Evolutionary conservation across 2,113 vertebrate species (phyloP).

Genomic region (Thamnophis sirtalis): DNA sequence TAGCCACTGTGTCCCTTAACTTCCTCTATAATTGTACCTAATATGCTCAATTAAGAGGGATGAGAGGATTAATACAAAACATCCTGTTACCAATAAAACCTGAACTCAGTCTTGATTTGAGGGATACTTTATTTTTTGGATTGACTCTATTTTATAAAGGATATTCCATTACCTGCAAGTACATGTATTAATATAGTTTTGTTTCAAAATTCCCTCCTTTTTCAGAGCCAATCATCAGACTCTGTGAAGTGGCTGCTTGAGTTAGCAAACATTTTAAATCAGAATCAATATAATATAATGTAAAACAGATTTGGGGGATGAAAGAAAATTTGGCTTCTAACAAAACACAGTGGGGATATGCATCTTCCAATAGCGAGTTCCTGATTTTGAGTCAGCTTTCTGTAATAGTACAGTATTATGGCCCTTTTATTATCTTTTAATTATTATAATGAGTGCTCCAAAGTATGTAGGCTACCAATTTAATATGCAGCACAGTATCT

Average conservation of each 20-base stretch:
- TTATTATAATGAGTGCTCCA: conserved; percentile 4
- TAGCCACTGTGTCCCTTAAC: no score
- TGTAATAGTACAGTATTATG: background rate
- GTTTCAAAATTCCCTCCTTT: background rate
- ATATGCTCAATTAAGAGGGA: background rate
- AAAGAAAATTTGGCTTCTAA: background rate
- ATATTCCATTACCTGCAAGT: background rate
- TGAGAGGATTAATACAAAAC: background rate
- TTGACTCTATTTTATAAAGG: background rate
- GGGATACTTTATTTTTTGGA: background rate
- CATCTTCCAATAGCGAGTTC: background rate
- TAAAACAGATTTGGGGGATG: background rate
- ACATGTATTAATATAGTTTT: background rate
- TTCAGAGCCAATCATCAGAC: background rate
- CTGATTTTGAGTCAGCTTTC: background rate
- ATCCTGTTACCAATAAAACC: background rate
- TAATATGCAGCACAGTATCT: conserved; percentile 45
- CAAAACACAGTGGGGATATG: conserved; percentile 12
- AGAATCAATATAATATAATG: conserved; percentile 18
- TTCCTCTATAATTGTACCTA: background rate
- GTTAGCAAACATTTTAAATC: background rate
- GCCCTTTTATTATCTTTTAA: conserved; percentile 24
- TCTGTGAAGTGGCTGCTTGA: background rate
- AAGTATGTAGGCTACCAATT: conserved; percentile 42
- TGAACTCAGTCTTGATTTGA: background rate